Base-by-base conservation (phyloP, 2,113 vertebrate genomes). In the Callorhinus ursinus region DNA sequence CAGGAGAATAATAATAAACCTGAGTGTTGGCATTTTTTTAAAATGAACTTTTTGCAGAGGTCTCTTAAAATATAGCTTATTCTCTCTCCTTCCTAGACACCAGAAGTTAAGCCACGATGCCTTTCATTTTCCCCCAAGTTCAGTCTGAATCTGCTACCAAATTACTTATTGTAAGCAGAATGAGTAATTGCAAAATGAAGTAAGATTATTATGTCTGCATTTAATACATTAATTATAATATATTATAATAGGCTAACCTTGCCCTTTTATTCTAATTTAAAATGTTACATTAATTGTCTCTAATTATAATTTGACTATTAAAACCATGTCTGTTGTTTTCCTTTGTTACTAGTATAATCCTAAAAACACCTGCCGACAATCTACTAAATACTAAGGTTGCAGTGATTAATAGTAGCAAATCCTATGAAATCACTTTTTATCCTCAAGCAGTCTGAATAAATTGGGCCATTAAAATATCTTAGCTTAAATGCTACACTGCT, bases 1-100 rank as follows among this genome's bases (percentile, higher is more conserved):
- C 83, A 91, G 18, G 55, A 96, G 96, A 93, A 83, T 95, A 95
- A 96, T 96, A 97, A 98, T 98, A 97, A 98, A 97, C 76, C 85
- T 46, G 33, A 97, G 86, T 39, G 89, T 63, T 76, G 90, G 86
- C 81, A 88, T 96, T 96, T 97, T 97, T 97, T 97, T 61, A 19
- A 97, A 97, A 97, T 80, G 49, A 87, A 95, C 57, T 91, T 94
- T 97, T 96, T 93, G 63, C 94, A 95, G 72, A 87, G 53, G 59
- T 96, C 65, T 86, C 71, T 97, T 88, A 93, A 98, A 96, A 90
- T 81, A 65, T 9, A 71, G 33, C 49, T 81, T 84, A 80, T 97
- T 94, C 65, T 81, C 57, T 67, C 59, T 83, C 69, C 31, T 97
- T 95, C 28, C 12, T 51, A 69, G 59, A 76, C 76, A n/a, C 31